Percentiles rank a stretch among this genome's conserved stretches.
Conservation (phyloP, 1,140 invertebrate species). For the Lepidurus apus region DNA sequence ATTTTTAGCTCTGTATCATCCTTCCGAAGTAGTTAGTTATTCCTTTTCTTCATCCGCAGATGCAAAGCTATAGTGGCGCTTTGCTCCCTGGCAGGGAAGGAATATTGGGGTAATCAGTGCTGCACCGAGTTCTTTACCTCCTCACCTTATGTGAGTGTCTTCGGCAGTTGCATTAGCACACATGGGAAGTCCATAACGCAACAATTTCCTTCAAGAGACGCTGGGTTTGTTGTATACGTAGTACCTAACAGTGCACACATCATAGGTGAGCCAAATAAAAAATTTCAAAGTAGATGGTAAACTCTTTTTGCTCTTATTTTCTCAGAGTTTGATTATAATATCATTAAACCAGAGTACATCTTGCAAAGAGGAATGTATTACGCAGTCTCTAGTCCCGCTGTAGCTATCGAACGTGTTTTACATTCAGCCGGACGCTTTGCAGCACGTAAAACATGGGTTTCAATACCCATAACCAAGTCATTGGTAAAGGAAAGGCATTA, state of each 20-base stretch:
- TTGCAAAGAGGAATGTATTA: not conserved
- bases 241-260: not conserved
- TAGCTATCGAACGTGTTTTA: not conserved
- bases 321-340: constrained; percentile 24
- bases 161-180: not conserved
- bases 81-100: not conserved
- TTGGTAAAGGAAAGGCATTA: not conserved
- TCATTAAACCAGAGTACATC: constrained; percentile 17
- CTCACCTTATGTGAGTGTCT: not conserved
- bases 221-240: constrained; percentile 22
- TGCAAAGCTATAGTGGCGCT: constrained; percentile 23
- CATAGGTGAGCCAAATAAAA: not conserved
- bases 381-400: not conserved
- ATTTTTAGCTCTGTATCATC: not conserved
- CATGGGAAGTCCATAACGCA: not conserved
- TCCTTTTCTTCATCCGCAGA: not conserved
- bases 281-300: not conserved
- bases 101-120: constrained; percentile 23
- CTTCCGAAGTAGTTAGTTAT: not conserved
- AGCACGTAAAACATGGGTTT: not conserved
- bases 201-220: not conserved
- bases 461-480: not conserved
- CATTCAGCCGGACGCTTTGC: not conserved
- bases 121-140: constrained; percentile 18
- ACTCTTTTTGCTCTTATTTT: not conserved